These are phyloP conservation scores for Neosalanx taihuensis DNA, from an alignment of 2,797 vertebrate species.

Conservation along the genomic window DNA sequence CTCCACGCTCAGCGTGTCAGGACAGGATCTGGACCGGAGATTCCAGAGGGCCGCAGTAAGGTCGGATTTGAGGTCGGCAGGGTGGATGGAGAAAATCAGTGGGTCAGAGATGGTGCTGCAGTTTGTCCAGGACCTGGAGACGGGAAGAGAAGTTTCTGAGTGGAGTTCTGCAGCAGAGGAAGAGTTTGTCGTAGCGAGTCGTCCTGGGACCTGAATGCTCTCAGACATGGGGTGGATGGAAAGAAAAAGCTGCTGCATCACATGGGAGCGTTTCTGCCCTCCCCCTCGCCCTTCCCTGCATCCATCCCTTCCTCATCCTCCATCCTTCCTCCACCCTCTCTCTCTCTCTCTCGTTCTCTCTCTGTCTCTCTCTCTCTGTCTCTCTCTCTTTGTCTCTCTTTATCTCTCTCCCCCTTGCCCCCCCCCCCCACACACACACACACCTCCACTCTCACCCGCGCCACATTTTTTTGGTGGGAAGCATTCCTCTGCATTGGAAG, in stretches of 20 bases:
- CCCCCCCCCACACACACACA: constrained; percentile 58
- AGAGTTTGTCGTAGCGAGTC: constrained; percentile 47
- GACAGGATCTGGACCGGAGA: not conserved
- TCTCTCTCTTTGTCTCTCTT: constrained; percentile 25
- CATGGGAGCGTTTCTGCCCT: constrained; percentile 52
- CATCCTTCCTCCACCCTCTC: constrained; percentile 59
- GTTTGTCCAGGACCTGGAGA: not conserved
- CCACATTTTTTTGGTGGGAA: constrained; percentile 81
- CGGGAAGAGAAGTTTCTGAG: too few species aligned
- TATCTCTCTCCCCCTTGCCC: constrained; percentile 41
- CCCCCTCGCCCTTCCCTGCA: not conserved
- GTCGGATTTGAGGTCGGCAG: not conserved
- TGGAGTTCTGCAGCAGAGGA: constrained; percentile 32
- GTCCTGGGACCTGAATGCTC: constrained; percentile 65
- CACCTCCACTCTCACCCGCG: constrained; percentile 66
- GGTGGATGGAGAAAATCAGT: not conserved
- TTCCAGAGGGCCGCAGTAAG: not conserved
- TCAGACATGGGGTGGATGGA: constrained; percentile 68
- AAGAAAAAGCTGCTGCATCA: constrained; percentile 73
- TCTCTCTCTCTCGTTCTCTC: constrained; percentile 60
- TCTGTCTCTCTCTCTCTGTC: constrained; percentile 53
- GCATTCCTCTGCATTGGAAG: constrained; percentile 76
- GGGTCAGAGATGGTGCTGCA: not conserved
- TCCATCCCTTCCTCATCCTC: constrained; percentile 11
- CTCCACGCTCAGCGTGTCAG: not conserved